A percentile compares a stretch with the other conserved stretches of the same genome.
phyloP scores from a whole-genome alignment of 2,888 invertebrate genomes.

The Lypha dubia region DNA sequence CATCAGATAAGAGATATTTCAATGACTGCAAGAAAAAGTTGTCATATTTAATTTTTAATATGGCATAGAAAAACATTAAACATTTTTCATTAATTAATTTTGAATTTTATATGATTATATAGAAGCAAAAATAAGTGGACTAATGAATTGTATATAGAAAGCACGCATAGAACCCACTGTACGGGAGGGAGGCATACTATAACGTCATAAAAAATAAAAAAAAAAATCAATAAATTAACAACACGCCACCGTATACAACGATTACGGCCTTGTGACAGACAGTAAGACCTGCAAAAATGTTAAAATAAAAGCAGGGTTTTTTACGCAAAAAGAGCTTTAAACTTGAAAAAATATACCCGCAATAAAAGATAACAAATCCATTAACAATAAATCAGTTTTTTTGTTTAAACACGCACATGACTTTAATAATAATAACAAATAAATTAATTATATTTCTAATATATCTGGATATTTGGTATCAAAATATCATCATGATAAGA shows the following conservation, averaged over 20 bases:
- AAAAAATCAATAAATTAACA: not conserved
- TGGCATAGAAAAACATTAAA: no score
- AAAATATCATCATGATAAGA: not conserved
- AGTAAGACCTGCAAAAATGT: not conserved
- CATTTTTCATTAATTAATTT: no score
- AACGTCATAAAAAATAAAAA: not conserved
- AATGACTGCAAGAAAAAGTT: no score
- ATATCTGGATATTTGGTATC: not conserved
- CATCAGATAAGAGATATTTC: no score
- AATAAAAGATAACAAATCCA: slow-evolving; percentile 1
- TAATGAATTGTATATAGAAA: not conserved
- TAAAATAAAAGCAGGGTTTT: not conserved
- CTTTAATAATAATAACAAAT: not conserved
- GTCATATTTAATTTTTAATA: no score
- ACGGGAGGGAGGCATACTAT: not conserved
- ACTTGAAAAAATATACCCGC: not conserved
- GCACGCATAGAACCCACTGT: not conserved
- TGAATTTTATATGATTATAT: no score
- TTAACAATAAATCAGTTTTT: not conserved
- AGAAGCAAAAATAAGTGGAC: no score
- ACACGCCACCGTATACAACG: not conserved
- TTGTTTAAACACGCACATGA: not conserved
- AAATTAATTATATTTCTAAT: not conserved
- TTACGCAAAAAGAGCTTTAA: not conserved
- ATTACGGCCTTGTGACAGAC: not conserved